phyloP scores from a whole-genome alignment of 2,888 invertebrate species.

The Tryphoninae sp. region DNA sequence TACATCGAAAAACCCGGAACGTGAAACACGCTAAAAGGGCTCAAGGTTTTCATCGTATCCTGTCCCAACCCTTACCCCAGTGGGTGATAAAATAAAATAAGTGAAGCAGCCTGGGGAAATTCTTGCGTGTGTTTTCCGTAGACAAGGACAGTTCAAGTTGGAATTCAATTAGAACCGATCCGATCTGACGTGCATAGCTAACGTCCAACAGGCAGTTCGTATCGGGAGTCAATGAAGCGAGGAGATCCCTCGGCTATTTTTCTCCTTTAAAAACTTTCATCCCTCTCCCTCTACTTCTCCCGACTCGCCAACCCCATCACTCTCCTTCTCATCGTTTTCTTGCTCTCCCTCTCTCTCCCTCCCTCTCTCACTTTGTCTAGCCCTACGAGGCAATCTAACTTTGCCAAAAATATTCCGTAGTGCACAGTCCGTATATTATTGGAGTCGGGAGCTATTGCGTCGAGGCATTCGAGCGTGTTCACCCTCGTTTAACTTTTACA shows the following conservation, averaged over 20 bases:
- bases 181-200: slow-evolving; percentile 19
- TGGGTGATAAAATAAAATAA: no score
- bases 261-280: slow-evolving; percentile 61
- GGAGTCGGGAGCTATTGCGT: slow-evolving; percentile 19
- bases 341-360: background rate
- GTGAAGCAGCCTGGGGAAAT: background rate
- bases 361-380: slow-evolving; percentile 16
- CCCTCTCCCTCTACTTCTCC: background rate
- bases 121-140: background rate
- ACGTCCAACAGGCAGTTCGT: slow-evolving; percentile 36
- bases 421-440: slow-evolving; percentile 58
- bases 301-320: background rate
- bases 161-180: slow-evolving; percentile 54
- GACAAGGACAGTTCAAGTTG: background rate
- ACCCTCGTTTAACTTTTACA: background rate
- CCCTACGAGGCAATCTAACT: slow-evolving; percentile 64
- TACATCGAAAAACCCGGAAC: no score
- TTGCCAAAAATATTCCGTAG: slow-evolving; percentile 56
- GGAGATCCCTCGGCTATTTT: slow-evolving; percentile 53
- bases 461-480: slow-evolving; percentile 10
- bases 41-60: no score
- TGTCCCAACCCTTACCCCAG: no score
- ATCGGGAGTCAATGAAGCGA: slow-evolving; percentile 50
- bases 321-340: background rate
- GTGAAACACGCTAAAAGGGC: no score